Conservation (phyloP, 2,888 invertebrate genomes). For the Eudemis profundana region DNA sequence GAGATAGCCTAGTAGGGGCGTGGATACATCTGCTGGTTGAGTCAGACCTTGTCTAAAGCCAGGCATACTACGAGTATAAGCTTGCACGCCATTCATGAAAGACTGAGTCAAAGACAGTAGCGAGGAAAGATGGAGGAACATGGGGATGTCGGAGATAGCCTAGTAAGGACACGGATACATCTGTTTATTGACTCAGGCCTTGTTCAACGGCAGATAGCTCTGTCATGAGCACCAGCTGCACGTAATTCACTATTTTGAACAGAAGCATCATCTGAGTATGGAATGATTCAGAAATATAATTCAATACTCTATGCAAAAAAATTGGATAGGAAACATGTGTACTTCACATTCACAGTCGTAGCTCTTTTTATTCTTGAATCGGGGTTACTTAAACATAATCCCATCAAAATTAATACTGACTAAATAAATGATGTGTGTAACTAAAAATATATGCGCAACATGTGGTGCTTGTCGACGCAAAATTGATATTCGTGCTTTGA, state of each 20-base stretch:
- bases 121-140: slow-evolving; percentile 8
- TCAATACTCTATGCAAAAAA: no score
- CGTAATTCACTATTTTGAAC: slow-evolving; percentile 31
- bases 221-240: slow-evolving; percentile 32
- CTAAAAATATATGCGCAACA: not conserved
- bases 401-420: no score
- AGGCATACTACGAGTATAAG: slow-evolving; percentile 8
- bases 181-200: slow-evolving; percentile 40
- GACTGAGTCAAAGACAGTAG: slow-evolving; percentile 16
- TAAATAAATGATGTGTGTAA: not conserved
- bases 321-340: no score
- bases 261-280: not conserved
- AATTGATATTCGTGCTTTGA: slow-evolving; percentile 16
- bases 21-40: slow-evolving; percentile 36
- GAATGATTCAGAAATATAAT: not conserved
- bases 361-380: no score
- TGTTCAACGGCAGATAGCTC: slow-evolving; percentile 25
- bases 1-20: slow-evolving; percentile 43
- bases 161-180: slow-evolving; percentile 41
- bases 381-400: no score
- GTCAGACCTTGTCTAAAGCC: slow-evolving; percentile 34
- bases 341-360: no score
- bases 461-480: not conserved
- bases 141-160: slow-evolving; percentile 41
- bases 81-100: slow-evolving; percentile 25